These are phyloP conservation scores for Babylonia areolata DNA, from an alignment of 1,140 invertebrate species.

Conservation along the genomic window DNA sequence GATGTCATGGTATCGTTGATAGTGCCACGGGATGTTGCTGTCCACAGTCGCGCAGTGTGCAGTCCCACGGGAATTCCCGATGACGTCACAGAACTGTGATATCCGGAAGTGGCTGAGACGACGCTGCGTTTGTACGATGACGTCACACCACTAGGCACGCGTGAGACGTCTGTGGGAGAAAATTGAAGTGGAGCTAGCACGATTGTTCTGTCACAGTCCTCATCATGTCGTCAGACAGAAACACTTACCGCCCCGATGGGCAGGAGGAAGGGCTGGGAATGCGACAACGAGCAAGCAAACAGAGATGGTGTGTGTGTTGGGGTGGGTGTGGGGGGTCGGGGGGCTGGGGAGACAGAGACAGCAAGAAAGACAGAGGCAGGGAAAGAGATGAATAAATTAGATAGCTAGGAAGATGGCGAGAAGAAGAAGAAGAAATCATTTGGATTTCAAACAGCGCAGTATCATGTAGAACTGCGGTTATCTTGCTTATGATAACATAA, in stretches of 20 bases:
- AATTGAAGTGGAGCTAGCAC: neutral
- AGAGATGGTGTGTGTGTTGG: neutral
- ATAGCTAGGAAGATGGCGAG: neutral
- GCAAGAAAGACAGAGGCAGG: neutral
- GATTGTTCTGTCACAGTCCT: too few relatives aligned
- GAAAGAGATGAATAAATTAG: neutral
- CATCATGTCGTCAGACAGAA: too few relatives aligned
- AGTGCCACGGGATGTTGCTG: neutral
- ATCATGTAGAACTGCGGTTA: too few relatives aligned
- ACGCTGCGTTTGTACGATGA: slow-evolving; percentile 18
- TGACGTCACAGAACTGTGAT: slow-evolving; percentile 26
- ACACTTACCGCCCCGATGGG: too few relatives aligned
- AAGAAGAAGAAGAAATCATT: neutral
- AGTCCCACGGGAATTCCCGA: neutral
- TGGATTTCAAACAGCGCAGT: neutral
- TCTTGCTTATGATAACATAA: too few relatives aligned
- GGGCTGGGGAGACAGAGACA: slow-evolving; percentile 3
- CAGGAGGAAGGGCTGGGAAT: neutral
- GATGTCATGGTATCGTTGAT: slow-evolving; percentile 13
- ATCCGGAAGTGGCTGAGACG: slow-evolving; percentile 18
- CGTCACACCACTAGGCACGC: neutral
- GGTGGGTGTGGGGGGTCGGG: neutral
- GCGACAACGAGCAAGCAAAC: neutral
- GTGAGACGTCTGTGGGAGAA: slow-evolving; percentile 3
- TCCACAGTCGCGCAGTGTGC: neutral